Evolutionary conservation across 2,113 vertebrate species (phyloP), one percentile per base, ranked within the genome.

Genomic region (Ivindomyrus marchei): DNA sequence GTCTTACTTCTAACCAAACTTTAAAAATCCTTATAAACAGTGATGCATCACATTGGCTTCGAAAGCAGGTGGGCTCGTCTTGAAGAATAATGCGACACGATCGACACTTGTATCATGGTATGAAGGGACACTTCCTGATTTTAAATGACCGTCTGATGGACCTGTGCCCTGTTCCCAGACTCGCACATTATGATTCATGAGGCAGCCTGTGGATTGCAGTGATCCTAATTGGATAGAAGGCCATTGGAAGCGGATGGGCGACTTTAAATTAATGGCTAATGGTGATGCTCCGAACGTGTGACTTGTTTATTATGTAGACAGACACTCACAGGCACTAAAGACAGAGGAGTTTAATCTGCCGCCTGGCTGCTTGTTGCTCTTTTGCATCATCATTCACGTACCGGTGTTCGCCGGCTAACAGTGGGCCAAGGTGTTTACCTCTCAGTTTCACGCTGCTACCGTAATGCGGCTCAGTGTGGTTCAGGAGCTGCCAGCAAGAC

Each of bases 301-400:
- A 87, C 49, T 52, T 52, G 46, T 87, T 52, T 87, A 87, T 87
- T 87, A 52, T 52, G 27, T 52, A 17, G 49, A 87, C 49, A 52
- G n/a, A 52, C 46, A 52, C 85, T 31, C 47, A 87, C 49, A 52
- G 45, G 49, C 85, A 87, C 49, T 31, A 52, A 87, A 87, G 85
- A 87, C n/a, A 87, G 21, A 46, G 85, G 85, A 52, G 46, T 87
- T 85, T 52, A 52, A 87, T 87, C 46, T 87, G 47, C 46, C 15
- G 49, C 24, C 85, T 47, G 39, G 45, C 45, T 46, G 83, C 49
- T 87, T 50, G 13, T 27, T 31, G 49, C 27, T 87, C 47, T 21
- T 87, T 53, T 87, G 27, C n/a, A 27, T 46, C 85, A 53, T 87
- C 24, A 87, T 52, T 87, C 45, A 87, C 53, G 49, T 52, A 52